Percentiles rank a stretch among this genome's conserved stretches.
Conservation (phyloP, 2,888 invertebrate genomes). For the Torymus texanus region DNA sequence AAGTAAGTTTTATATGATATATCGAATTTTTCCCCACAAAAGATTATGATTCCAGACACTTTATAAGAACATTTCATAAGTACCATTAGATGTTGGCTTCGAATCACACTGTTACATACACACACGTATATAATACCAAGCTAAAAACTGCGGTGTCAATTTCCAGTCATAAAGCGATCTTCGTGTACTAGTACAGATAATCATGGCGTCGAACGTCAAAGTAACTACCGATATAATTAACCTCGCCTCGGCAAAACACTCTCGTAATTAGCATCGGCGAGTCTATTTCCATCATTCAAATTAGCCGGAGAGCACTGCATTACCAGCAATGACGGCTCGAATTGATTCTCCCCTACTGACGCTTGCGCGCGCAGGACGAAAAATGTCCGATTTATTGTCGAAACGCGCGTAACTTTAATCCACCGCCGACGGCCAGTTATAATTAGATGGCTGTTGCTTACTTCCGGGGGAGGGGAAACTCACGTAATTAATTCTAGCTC, state of each 20-base stretch:
- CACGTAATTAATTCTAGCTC: conserved; percentile 43
- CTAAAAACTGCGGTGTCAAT: too few relatives aligned
- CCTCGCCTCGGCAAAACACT: conserved; percentile 9
- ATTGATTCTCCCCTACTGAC: too few relatives aligned
- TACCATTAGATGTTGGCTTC: too few relatives aligned
- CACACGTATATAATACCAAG: too few relatives aligned
- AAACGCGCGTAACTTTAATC: conserved; percentile 33
- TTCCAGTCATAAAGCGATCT: too few relatives aligned
- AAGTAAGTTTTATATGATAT: too few relatives aligned
- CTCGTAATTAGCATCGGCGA: conserved; percentile 22
- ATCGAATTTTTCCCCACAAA: too few relatives aligned
- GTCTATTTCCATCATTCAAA: conserved; percentile 13
- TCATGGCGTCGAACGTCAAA: not conserved
- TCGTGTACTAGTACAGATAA: conserved; percentile 3
- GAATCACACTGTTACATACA: too few relatives aligned
- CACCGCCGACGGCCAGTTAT: not conserved
- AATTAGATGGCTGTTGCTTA: conserved; percentile 32
- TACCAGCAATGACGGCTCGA: conserved; percentile 21
- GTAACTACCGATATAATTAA: conserved; percentile 33
- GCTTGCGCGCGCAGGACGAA: not conserved
- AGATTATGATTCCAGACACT: too few relatives aligned
- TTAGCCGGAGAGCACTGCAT: conserved; percentile 1
- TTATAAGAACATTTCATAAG: too few relatives aligned
- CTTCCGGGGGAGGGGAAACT: conserved; percentile 24
- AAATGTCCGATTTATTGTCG: conserved; percentile 39